Evolutionary conservation across 2,888 invertebrate species (phyloP), one percentile per base, ranked within the genome.

Genomic region (Venustoraphidia nigricollis): DNA sequence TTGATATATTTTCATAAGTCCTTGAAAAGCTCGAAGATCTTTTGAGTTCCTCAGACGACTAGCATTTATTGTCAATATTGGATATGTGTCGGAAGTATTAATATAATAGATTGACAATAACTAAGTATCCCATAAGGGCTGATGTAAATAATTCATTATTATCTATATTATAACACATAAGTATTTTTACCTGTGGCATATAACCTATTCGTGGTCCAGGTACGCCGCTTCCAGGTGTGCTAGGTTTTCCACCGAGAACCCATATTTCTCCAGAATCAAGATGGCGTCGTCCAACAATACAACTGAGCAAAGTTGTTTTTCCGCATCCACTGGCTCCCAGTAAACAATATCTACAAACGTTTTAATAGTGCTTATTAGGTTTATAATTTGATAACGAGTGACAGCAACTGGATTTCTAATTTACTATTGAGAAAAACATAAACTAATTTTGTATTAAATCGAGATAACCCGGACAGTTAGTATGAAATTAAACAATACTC

Each of bases 311-410:
- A 0, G 93, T 92, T 0, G 92, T 92, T 63, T 92, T 93, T 5
- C 90, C 90, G 60, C 92, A 92, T 8, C 92, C 92, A 56, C 90
- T 90, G 0, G 92, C 84, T 2, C 92, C 93, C 14, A 93, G 71
- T 8, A 93, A 72, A 34, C 91, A 91, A 62, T 92, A 93, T 58
- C 86, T 86, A 67, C 38, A 59, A 58, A 46, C 10, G 51, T 50
- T 44, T 50, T 36, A 36, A 38, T 38, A 27, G 36, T 9, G 38
- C 36, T 10, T 8, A 36, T 10, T 17, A 17, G 4, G 17, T 17
- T 17, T 4, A 17, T 17, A 17, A 17, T 17, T 17, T 17, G 4
- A n/a, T n/a, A n/a, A 17, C 17, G 17, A 3, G 17, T 4, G 17
- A 17, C 2, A 17, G 17, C 4, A 17, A 17, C 17, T 17, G 17